Percentiles rank a stretch among this genome's conserved stretches.
Evolutionary conservation across 2,888 invertebrate genomes (phyloP).

Genomic region (Perdita meconis): DNA sequence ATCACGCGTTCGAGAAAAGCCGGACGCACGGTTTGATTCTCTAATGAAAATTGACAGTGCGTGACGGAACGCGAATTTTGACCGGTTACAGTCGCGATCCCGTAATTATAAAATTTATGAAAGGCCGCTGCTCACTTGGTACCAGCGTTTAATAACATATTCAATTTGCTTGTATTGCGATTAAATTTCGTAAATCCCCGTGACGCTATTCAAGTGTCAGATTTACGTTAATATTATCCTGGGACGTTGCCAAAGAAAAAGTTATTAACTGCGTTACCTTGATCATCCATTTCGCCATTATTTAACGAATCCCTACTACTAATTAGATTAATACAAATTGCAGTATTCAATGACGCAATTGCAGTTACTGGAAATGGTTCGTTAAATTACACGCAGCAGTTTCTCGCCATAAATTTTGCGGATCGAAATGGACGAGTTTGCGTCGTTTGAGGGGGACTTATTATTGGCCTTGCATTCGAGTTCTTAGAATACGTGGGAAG

Average conservation of each 20-base stretch:
- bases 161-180: neutral
- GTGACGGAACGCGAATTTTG: constrained; percentile 50
- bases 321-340: neutral
- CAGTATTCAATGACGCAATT: neutral
- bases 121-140: constrained; percentile 11
- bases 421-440: neutral
- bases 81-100: constrained; percentile 17
- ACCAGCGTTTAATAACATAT: constrained; percentile 58
- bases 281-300: neutral
- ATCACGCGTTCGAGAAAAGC: constrained; percentile 39
- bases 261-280: neutral
- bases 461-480: too few species aligned
- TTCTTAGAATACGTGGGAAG: too few species aligned
- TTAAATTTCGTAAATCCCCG: constrained; percentile 29
- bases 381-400: neutral
- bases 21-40: constrained; percentile 29
- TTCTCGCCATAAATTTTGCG: neutral
- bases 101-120: constrained; percentile 60
- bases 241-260: neutral
- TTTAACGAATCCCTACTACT: neutral
- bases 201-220: too few species aligned
- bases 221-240: constrained; percentile 1
- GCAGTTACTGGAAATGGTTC: neutral
- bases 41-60: constrained; percentile 64
- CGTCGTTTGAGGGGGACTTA: neutral